Evolutionary conservation across 2,797 vertebrate species (phyloP).

Genomic region (Rhincodon typus): DNA sequence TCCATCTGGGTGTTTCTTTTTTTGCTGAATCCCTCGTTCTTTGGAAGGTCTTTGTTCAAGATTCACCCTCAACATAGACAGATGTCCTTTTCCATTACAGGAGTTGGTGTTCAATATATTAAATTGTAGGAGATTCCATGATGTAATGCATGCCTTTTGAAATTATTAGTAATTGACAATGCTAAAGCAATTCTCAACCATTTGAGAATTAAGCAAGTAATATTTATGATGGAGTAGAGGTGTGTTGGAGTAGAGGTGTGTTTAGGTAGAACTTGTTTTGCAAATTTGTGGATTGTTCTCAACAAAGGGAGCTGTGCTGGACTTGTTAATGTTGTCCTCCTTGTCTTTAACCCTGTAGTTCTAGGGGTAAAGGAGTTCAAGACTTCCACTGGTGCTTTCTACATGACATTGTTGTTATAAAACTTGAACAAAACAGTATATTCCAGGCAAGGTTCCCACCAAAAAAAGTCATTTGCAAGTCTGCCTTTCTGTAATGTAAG

Average conservation of each 20-base stretch:
- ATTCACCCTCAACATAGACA: not conserved
- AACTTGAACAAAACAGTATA: not conserved
- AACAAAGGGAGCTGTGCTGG: not conserved
- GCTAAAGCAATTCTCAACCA: not conserved
- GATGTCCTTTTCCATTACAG: not conserved
- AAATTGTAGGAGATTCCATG: not conserved
- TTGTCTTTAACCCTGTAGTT: not conserved
- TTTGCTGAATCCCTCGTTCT: not conserved
- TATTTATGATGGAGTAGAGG: not conserved
- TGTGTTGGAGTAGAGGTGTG: not conserved
- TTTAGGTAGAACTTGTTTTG: not conserved
- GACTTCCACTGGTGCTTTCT: not conserved
- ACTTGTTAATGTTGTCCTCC: not conserved
- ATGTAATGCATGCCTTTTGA: not conserved
- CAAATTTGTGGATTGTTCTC: not conserved
- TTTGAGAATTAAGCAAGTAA: not conserved
- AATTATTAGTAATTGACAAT: not conserved
- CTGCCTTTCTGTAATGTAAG: not conserved
- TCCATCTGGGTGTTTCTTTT: not conserved
- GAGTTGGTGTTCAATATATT: not conserved
- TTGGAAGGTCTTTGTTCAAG: not conserved
- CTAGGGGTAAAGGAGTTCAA: not conserved
- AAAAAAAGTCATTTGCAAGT: not conserved
- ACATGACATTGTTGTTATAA: not conserved
- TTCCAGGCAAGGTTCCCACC: not conserved